A percentile compares a stretch with the other conserved stretches of the same genome.
phyloP scores from a whole-genome alignment of 1,140 invertebrate species.

The Parapsyche elsis region DNA sequence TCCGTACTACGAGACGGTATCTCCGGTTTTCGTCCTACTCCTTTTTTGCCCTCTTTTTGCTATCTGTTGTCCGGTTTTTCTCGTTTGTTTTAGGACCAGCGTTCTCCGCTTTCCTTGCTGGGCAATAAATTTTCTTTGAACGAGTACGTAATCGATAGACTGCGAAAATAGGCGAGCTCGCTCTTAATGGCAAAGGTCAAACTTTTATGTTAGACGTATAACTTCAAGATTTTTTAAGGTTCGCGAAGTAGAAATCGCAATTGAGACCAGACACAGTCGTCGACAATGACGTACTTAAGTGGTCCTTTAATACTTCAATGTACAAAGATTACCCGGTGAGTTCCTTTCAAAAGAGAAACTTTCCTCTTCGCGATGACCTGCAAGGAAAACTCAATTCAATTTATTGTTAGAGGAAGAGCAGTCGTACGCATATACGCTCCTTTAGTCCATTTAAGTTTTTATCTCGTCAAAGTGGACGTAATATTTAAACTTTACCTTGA shows the following conservation, averaged over 20 bases:
- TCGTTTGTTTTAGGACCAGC: neutral
- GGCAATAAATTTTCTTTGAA: slow-evolving; percentile 12
- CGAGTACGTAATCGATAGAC: slow-evolving; percentile 29
- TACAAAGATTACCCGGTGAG: slow-evolving; percentile 12
- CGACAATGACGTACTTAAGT: no score
- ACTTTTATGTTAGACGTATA: no score
- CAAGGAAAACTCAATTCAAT: slow-evolving; percentile 40
- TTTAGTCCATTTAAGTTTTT: slow-evolving; percentile 20
- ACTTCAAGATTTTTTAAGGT: no score
- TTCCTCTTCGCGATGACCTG: slow-evolving; percentile 14
- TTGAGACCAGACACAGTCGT: no score
- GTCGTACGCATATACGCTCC: neutral
- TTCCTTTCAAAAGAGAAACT: slow-evolving; percentile 17
- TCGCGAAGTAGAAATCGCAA: no score
- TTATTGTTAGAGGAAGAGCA: slow-evolving; percentile 21
- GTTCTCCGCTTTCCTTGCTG: neutral
- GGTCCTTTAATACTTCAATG: slow-evolving; percentile 21
- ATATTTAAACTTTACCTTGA: slow-evolving; percentile 30
- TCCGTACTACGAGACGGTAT: slow-evolving; percentile 1
- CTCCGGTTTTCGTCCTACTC: neutral
- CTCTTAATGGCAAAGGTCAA: neutral
- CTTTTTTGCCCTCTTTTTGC: neutral
- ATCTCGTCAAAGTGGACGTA: slow-evolving; percentile 20
- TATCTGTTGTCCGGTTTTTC: neutral
- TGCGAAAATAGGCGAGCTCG: slow-evolving; percentile 2